Conservation (phyloP, 2,113 vertebrate species). For the Entomyzon cyanotis region DNA sequence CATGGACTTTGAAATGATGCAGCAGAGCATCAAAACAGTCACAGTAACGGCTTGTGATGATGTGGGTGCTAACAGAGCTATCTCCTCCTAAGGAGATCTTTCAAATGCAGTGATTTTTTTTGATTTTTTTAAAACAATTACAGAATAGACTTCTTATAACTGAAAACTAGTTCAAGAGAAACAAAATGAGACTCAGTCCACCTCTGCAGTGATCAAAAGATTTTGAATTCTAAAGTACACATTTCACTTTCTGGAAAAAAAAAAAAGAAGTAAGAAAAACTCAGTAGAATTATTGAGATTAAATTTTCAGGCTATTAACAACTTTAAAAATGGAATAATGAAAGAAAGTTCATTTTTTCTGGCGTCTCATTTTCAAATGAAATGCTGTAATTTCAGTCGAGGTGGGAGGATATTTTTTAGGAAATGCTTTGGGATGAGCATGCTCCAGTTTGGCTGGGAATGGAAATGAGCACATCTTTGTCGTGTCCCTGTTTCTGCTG, state of each 20-base stretch:
- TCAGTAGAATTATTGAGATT: background rate
- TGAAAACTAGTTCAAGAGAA: background rate
- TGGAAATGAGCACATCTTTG: background rate
- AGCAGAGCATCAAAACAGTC: constrained; percentile 18
- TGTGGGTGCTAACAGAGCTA: background rate
- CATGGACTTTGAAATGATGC: constrained; percentile 12
- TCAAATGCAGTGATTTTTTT: background rate
- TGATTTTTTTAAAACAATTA: background rate
- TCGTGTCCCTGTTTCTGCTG: background rate
- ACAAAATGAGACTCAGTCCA: constrained; percentile 1
- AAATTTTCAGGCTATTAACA: background rate
- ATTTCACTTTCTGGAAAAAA: background rate
- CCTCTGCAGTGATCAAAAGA: constrained; percentile 8
- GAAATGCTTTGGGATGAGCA: background rate
- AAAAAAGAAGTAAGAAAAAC: background rate
- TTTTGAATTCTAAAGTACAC: background rate
- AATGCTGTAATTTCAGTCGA: background rate
- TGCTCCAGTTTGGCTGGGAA: background rate
- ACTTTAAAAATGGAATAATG: background rate
- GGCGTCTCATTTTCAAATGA: background rate
- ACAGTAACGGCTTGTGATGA: background rate
- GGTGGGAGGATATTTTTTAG: background rate
- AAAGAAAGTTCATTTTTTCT: background rate
- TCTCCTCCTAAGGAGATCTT: background rate
- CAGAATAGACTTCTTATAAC: background rate